Evolutionary conservation across 1,140 invertebrate genomes (phyloP), one percentile per base, ranked within the genome.

Genomic region (Drosophila kanapiae): DNA sequence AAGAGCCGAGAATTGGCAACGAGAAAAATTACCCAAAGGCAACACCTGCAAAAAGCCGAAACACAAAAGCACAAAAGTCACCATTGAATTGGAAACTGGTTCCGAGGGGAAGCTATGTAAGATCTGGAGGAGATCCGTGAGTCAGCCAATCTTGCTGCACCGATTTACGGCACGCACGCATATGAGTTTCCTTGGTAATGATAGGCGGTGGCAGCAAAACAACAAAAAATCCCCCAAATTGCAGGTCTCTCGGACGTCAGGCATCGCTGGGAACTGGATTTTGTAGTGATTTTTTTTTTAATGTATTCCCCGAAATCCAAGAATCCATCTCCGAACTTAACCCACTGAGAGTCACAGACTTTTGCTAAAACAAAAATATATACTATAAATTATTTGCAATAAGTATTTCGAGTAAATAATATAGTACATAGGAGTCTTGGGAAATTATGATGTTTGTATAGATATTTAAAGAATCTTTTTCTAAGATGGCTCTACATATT

Each of bases 161-260:
- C 64, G 56, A 70, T 82, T 75, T 49, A 82, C 61, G 35, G 49
- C 65, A 78, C 74, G 56, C 75, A 69, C 56, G 48, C 75, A 69
- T 38, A 60, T 18, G 35, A 59, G 75, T 72, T 68, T 58, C 72
- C 83, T 77, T 54, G 65, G 53, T 75, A 78, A 78, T 83, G 63
- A 75, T 67, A 64, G 53, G 54, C 48, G 45, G 9, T 35, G 42
- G 47, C 42, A 59, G 57, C 53, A 18, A 57, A 37, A 37, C 47
- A 23, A 31, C 27, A 67, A 68, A 77, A 69, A 56, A 29, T 48
- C 75, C 72, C 75, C 53, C 31, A 68, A 69, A 69, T 57, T 78
- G 63, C 63, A 61, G 56, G 56, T 14, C 53, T 23, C 61, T 57
- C 33, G 42, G 42, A 75, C 65, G 42, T 40, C 51, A 71, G 35